Evolutionary conservation across 2,888 invertebrate genomes (phyloP).

Genomic region (Thymelicus lineola): DNA sequence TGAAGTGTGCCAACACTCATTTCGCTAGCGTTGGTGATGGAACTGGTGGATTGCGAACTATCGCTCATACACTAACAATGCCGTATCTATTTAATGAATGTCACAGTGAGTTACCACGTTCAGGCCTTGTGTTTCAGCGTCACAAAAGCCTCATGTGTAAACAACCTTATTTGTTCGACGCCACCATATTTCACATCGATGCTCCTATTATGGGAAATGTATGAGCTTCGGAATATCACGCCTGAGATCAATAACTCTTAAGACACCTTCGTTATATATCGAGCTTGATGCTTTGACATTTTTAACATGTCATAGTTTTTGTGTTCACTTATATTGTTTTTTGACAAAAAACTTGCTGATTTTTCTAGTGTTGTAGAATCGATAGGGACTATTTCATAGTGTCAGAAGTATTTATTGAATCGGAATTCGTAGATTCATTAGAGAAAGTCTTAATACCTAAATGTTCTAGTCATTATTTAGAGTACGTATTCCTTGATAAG

Average conservation of each 20-base stretch:
- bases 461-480: too few species aligned
- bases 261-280: constrained; percentile 35
- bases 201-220: constrained; percentile 41
- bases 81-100: too few species aligned
- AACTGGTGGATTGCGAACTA: too few species aligned
- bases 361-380: neutral
- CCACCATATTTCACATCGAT: constrained; percentile 44
- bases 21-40: too few species aligned
- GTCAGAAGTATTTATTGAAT: too few species aligned
- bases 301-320: constrained; percentile 29
- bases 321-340: neutral
- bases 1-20: too few species aligned
- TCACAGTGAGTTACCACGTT: neutral
- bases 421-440: too few species aligned
- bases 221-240: constrained; percentile 40
- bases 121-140: neutral
- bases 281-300: constrained; percentile 35
- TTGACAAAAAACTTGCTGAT: neutral
- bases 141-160: constrained; percentile 10
- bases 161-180: constrained; percentile 50
- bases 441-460: too few species aligned
- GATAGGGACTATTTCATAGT: too few species aligned
- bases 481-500: too few species aligned
- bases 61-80: too few species aligned
- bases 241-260: constrained; percentile 37